Evolutionary conservation across 1,140 invertebrate genomes (phyloP), one percentile per base, ranked within the genome.

Genomic region (Sitodiplosis mosellana): DNA sequence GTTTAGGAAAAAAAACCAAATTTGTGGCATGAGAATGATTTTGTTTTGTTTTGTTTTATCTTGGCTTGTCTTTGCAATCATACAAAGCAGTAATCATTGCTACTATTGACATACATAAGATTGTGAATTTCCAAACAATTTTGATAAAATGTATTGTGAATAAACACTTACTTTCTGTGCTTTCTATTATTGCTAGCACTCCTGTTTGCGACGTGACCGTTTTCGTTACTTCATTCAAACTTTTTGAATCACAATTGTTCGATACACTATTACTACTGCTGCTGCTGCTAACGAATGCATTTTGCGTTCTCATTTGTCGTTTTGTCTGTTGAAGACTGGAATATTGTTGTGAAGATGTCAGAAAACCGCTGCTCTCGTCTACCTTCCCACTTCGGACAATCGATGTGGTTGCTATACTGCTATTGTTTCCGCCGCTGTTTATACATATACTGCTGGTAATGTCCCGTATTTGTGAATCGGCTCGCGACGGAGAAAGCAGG

Each of bases 151-250:
- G n/a, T n/a, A n/a, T n/a, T n/a, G n/a, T n/a, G n/a, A n/a, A n/a
- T n/a, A n/a, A n/a, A n/a, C n/a, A n/a, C n/a, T n/a, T n/a, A n/a
- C n/a, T n/a, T n/a, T n/a, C n/a, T n/a, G n/a, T n/a, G n/a, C n/a
- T n/a, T n/a, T n/a, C n/a, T n/a, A n/a, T n/a, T n/a, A n/a, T n/a
- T n/a, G n/a, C n/a, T n/a, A n/a, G n/a, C n/a, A n/a, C n/a, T n/a
- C n/a, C n/a, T n/a, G n/a, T 45, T 15, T 6, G 56, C 51, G 51
- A 57, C 45, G 4, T 54, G 54, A 48, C 60, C 56, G 47, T 59
- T 60, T 37, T 50, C 54, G 40, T 48, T 59, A 17, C 41, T 43
- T 19, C 38, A 27, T 43, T 55, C 46, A 33, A 52, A 10, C 5
- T 45, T 10, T 14, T 7, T 15, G 18, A 7, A 45, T 33, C 3